Evolutionary conservation across 2,113 vertebrate species (phyloP).

Genomic region (Poeciliopsis turrubarensis): DNA sequence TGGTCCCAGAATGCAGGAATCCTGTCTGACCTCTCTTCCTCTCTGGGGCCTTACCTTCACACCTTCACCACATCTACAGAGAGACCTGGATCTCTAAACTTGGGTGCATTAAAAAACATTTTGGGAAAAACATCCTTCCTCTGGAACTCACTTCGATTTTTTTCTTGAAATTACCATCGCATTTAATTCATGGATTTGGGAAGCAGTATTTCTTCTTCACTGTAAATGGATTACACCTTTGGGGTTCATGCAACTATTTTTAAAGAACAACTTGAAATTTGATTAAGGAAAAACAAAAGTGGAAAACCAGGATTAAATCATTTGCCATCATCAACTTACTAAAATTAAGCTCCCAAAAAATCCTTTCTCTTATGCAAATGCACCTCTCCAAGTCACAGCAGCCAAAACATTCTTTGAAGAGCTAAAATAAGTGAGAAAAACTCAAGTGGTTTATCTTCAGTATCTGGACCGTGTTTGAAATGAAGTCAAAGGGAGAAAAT

Average conservation of each 20-base stretch:
- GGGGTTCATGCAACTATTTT: no score
- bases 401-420: not conserved
- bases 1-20: slow-evolving; percentile 34
- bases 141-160: not conserved
- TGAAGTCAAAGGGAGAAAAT: not conserved
- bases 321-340: not conserved
- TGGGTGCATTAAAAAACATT: slow-evolving; percentile 24
- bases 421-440: not conserved
- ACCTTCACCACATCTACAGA: not conserved
- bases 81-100: slow-evolving; percentile 46
- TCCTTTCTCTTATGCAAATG: no score
- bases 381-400: no score
- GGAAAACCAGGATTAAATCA: not conserved
- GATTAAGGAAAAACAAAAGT: not conserved
- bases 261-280: no score
- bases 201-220: not conserved
- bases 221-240: not conserved
- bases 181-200: not conserved
- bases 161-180: not conserved
- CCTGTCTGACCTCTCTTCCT: not conserved
- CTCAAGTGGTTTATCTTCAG: not conserved
- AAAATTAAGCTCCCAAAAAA: not conserved
- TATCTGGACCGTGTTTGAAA: not conserved
- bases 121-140: not conserved
- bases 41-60: slow-evolving; percentile 53